These are phyloP conservation scores for Spinibarbus caldwelli DNA, from an alignment of 2,797 vertebrate species.

Conservation along the genomic window DNA sequence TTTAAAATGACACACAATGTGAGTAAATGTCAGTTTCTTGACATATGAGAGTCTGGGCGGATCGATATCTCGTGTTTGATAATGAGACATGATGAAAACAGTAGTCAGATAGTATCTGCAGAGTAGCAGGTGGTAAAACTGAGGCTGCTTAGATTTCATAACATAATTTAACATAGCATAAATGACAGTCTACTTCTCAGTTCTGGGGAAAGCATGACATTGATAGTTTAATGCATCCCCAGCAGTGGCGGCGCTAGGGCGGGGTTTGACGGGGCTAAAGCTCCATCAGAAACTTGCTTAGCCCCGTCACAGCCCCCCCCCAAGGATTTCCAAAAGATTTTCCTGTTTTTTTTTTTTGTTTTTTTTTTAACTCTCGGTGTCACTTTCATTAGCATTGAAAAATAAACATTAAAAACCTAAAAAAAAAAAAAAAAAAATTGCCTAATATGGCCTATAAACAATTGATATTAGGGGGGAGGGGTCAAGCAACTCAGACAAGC, in stretches of 20 bases:
- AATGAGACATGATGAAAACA: conserved; percentile 42
- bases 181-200: conserved; percentile 61
- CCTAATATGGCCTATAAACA: too few relatives aligned
- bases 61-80: conserved; percentile 17
- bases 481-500: too few relatives aligned
- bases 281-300: too few relatives aligned
- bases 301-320: too few relatives aligned
- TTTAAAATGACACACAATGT: not conserved
- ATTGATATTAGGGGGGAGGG: too few relatives aligned
- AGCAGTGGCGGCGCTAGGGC: too few relatives aligned
- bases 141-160: conserved; percentile 23
- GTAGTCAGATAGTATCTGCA: not conserved
- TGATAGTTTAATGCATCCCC: conserved; percentile 93
- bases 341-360: too few relatives aligned
- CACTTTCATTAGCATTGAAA: too few relatives aligned
- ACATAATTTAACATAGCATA: conserved; percentile 40
- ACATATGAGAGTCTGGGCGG: not conserved
- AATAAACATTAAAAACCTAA: too few relatives aligned
- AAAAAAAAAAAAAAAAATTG: too few relatives aligned
- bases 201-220: conserved; percentile 80
- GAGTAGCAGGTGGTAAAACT: conserved; percentile 27
- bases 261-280: too few relatives aligned
- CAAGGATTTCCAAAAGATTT: too few relatives aligned
- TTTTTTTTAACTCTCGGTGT: fast-evolving
- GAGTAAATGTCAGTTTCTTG: conserved; percentile 15